Evolutionary conservation across 2,113 vertebrate genomes (phyloP).

Genomic region (Amazona vittata): DNA sequence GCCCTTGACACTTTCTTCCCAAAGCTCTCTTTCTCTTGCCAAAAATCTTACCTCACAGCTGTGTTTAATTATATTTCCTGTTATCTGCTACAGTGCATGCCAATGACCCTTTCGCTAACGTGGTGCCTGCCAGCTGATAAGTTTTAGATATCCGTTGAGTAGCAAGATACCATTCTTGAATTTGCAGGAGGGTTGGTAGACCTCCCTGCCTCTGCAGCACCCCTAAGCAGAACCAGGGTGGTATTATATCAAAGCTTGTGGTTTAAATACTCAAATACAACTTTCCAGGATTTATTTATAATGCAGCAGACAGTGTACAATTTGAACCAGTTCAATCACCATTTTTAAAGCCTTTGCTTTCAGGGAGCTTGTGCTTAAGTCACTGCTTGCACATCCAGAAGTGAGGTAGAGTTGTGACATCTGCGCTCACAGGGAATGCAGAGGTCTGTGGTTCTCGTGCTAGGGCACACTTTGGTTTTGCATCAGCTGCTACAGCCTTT

Average conservation of each 20-base stretch:
- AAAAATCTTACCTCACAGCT: not conserved
- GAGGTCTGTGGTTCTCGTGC: not conserved
- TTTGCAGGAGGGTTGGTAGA: not conserved
- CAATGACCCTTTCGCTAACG: not conserved
- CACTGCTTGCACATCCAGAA: not conserved
- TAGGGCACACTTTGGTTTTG: not conserved
- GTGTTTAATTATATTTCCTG: slow-evolving; percentile 19
- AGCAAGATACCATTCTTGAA: not conserved
- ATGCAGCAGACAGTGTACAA: not conserved
- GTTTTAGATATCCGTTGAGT: too few species aligned
- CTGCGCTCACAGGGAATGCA: not conserved
- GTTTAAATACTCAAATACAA: not conserved
- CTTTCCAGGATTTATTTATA: not conserved
- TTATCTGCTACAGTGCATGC: not conserved
- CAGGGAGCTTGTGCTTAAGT: not conserved
- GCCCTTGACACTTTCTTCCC: not conserved
- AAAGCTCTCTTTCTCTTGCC: not conserved
- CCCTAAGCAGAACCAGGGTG: not conserved
- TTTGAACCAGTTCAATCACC: not conserved
- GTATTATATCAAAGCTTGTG: not conserved
- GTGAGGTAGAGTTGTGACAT: not conserved
- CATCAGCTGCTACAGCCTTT: not conserved
- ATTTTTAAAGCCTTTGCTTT: not conserved
- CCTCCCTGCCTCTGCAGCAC: not conserved
- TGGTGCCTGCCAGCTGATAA: not conserved